These are phyloP conservation scores for Oligia strigilis DNA, from an alignment of 2,888 invertebrate genomes.

Conservation along the genomic window DNA sequence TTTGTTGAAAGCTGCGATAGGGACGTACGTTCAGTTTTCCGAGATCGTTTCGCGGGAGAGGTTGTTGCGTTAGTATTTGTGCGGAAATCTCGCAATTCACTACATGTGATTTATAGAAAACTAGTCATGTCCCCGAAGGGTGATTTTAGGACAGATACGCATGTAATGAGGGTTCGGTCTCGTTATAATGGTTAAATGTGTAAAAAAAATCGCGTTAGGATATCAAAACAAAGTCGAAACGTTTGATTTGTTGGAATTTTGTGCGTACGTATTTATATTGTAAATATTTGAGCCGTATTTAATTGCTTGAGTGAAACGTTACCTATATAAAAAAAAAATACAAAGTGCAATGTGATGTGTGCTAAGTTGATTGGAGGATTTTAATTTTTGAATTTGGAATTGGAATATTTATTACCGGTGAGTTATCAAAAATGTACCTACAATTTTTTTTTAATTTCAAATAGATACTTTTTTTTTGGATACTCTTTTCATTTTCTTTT, in stretches of 20 bases:
- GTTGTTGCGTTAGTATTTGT: conserved; percentile 47
- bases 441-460: not conserved
- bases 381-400: conserved; percentile 62
- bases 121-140: conserved; percentile 58
- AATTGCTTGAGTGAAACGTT: conserved; percentile 54
- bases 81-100: conserved; percentile 64
- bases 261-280: conserved; percentile 61
- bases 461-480: not conserved
- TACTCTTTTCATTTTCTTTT: not conserved
- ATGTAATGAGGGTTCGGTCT: conserved; percentile 38
- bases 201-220: conserved; percentile 42
- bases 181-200: conserved; percentile 59
- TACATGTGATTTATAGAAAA: conserved; percentile 65
- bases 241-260: conserved; percentile 66
- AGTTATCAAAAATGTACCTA: conserved; percentile 37
- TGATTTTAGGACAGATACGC: conserved; percentile 58
- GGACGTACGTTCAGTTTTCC: conserved; percentile 67
- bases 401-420: conserved; percentile 60
- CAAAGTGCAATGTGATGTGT: conserved; percentile 65
- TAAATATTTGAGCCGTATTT: conserved; percentile 58
- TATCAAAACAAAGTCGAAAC: conserved; percentile 64
- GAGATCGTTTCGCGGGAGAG: conserved; percentile 56
- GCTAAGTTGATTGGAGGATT: conserved; percentile 33
- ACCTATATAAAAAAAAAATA: conserved; percentile 54
- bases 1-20: conserved; percentile 84